A percentile compares a stretch with the other conserved stretches of the same genome.
Evolutionary conservation across 2,113 vertebrate species (phyloP).

Genomic region (Sylvietta virens): DNA sequence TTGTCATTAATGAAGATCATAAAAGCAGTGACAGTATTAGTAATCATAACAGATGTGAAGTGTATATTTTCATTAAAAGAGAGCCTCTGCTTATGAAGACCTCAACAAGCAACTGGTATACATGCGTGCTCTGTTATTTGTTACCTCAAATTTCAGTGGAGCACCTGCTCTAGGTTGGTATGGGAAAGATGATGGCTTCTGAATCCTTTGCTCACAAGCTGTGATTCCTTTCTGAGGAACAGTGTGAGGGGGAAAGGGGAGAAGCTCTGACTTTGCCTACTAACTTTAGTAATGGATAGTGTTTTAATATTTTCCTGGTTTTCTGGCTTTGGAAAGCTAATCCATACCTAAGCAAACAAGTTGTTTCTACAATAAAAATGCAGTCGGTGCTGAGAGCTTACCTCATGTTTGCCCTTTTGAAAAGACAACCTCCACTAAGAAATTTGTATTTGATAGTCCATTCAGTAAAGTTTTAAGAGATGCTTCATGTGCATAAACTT

Average conservation of each 20-base stretch:
- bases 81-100: background rate
- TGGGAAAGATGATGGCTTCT: background rate
- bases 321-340: background rate
- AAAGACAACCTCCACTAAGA: background rate
- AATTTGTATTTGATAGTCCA: background rate
- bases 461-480: background rate
- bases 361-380: background rate
- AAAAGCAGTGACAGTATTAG: background rate
- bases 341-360: background rate
- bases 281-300: background rate
- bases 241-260: background rate
- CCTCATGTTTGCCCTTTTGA: background rate
- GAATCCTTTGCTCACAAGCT: background rate
- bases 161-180: background rate
- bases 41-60: background rate
- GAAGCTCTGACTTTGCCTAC: background rate
- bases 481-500: background rate
- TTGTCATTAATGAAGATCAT: background rate
- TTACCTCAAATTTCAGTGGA: background rate
- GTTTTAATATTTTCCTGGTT: background rate
- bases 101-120: background rate
- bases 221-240: background rate
- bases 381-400: background rate
- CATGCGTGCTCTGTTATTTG: background rate
- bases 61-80: background rate